Percentiles rank a stretch among this genome's conserved stretches.
Evolutionary conservation across 1,140 invertebrate genomes (phyloP).

Genomic region (Pantala flavescens): DNA sequence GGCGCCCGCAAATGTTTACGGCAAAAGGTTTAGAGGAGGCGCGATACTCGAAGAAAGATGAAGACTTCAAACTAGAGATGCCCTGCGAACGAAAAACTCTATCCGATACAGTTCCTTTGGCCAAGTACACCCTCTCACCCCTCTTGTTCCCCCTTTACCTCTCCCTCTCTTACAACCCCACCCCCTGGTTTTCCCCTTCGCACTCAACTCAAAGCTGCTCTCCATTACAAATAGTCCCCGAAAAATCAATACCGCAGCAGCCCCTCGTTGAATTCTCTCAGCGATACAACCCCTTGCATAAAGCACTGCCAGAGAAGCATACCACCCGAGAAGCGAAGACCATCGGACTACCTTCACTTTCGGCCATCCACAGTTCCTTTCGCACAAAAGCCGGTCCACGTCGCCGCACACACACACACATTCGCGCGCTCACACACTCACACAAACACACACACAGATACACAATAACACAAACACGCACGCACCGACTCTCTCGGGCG

Average conservation of each 20-base stretch:
- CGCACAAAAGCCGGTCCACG: conserved; percentile 5
- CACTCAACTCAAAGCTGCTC: conserved; percentile 11
- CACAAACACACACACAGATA: neutral
- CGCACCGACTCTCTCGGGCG: neutral
- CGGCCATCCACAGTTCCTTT: neutral
- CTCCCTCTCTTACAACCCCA: neutral
- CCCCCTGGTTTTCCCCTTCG: neutral
- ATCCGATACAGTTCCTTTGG: conserved; percentile 1
- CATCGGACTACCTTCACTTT: neutral
- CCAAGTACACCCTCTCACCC: neutral
- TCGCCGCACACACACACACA: neutral
- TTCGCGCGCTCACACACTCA: neutral
- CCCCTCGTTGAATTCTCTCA: conserved; percentile 3
- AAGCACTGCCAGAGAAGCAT: neutral
- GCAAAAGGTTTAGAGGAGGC: too few species aligned
- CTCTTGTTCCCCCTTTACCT: neutral
- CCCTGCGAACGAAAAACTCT: conserved; percentile 4
- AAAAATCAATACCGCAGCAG: conserved; percentile 9
- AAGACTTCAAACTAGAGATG: neutral
- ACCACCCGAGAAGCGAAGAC: neutral
- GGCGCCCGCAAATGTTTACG: too few species aligned
- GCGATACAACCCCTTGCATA: conserved; percentile 11
- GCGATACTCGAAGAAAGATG: too few species aligned
- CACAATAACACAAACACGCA: neutral
- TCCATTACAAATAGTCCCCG: conserved; percentile 11